Evolutionary conservation across 2,888 invertebrate genomes (phyloP), one percentile per base, ranked within the genome.

Genomic region (Platypus cylindrus): DNA sequence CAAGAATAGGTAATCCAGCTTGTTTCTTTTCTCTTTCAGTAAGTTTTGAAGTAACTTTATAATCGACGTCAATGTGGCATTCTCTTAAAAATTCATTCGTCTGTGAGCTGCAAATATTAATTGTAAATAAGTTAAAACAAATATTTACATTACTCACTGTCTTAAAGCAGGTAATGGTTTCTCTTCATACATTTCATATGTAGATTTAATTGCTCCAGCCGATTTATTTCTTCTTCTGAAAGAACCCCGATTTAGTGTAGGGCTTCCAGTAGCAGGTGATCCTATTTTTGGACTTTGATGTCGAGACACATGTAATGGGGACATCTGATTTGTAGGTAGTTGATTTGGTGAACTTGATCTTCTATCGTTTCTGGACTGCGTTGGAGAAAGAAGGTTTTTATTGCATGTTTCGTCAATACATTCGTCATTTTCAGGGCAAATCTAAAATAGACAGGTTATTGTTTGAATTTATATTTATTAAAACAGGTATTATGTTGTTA

Each of bases 161-260:
- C 86, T 75, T 32, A 86, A 64, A 22, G 86, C 82, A 5, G 89
- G 89, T 39, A 90, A 68, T 1, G 84, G 71, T 36, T 86, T 68
- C 48, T 90, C 89, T 53, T 90, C 90, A 49, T 89, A 89, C 46
- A 83, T 84, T 56, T 86, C 85, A 50, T 83, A 87, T 3, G 81
- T 83, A 9, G 78, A 68, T 46, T 64, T 65, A 5, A 56, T 56
- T 8, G 59, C 57, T 5, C 71, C 73, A 2, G 75, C 77, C 37
- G 78, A 78, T 54, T 78, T 78, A 59, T 54, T 81, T 63, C 60
- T 71, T 54, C 56, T 68, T 56, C 69, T 69, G 37, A 64, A 68
- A 25, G 70, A 80, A 17, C 72, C 73, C 37, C 57, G 49, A 3
- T 49, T 53, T 43, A 64, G 58, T 41, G 67, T 68, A 9, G 74